phyloP scores from a whole-genome alignment of 2,113 vertebrate genomes.

The Indri indri region DNA sequence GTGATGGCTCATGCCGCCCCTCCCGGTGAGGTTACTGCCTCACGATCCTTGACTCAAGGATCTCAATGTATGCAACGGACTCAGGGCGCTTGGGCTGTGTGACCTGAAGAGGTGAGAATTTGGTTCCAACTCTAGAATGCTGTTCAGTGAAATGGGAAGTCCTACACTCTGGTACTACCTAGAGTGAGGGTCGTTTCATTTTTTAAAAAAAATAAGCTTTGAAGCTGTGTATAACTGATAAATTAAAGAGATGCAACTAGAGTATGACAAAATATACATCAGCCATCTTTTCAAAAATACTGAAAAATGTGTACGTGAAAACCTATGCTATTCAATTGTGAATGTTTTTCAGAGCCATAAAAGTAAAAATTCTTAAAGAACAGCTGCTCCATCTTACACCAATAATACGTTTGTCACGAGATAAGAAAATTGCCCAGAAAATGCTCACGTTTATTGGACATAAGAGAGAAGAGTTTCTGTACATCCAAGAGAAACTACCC shows the following conservation, averaged over 20 bases:
- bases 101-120: neutral
- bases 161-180: neutral
- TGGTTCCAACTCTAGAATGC: neutral
- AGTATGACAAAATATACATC: neutral
- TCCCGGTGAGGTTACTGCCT: neutral
- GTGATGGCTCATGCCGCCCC: rapidly evolving
- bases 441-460: slow-evolving; percentile 58
- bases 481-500: slow-evolving; percentile 45
- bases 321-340: neutral
- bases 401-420: slow-evolving; percentile 52
- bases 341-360: slow-evolving; percentile 44
- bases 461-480: slow-evolving; percentile 58
- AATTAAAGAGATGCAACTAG: neutral
- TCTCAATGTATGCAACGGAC: neutral
- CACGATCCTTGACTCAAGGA: rapidly evolving
- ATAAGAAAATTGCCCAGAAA: slow-evolving; percentile 57
- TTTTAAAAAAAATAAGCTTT: neutral
- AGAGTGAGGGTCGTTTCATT: neutral
- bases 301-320: slow-evolving; percentile 4
- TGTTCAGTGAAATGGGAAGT: neutral
- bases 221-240: neutral
- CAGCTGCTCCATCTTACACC: slow-evolving; percentile 22
- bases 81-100: neutral
- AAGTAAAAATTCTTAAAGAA: slow-evolving; percentile 55
- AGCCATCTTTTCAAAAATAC: neutral